Evolutionary conservation across 1,140 invertebrate species (phyloP).

Genomic region (Heliothis virescens): DNA sequence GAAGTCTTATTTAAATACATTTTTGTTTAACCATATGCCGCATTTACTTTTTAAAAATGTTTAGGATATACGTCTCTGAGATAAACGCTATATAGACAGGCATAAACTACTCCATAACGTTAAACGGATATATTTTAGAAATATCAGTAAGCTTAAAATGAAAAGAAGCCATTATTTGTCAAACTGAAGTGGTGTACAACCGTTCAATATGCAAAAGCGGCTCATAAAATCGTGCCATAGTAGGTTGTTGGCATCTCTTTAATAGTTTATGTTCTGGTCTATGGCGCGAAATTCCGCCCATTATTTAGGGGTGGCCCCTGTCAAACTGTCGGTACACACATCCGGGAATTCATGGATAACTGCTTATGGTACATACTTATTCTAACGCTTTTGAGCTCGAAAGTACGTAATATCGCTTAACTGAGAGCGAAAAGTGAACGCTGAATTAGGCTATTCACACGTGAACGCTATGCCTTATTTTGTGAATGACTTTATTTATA

Average conservation of each 20-base stretch:
- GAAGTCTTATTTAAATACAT: no score
- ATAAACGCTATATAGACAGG: no score
- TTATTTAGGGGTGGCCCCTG: conserved; percentile 40
- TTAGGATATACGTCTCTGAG: no score
- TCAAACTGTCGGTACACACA: conserved; percentile 40
- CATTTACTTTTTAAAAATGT: no score
- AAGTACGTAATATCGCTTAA: neutral
- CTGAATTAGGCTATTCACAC: neutral
- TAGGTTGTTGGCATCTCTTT: conserved; percentile 41
- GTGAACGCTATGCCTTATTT: no score
- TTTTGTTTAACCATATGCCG: no score
- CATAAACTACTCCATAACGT: neutral
- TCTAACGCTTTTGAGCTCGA: conserved; percentile 15
- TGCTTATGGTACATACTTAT: conserved; percentile 18
- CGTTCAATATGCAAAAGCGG: conserved; percentile 41
- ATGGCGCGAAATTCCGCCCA: conserved; percentile 47
- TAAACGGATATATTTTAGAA: neutral
- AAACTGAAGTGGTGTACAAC: conserved; percentile 21
- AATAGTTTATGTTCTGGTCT: conserved; percentile 47
- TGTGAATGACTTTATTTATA: no score
- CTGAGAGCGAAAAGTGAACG: neutral
- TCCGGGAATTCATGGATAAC: conserved; percentile 37
- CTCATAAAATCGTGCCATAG: conserved; percentile 40
- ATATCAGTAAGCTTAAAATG: neutral
- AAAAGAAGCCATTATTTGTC: conserved; percentile 29